Evolutionary conservation across 2,888 invertebrate genomes (phyloP), one percentile per base, ranked within the genome.

Genomic region (Panzeria rudis): DNA sequence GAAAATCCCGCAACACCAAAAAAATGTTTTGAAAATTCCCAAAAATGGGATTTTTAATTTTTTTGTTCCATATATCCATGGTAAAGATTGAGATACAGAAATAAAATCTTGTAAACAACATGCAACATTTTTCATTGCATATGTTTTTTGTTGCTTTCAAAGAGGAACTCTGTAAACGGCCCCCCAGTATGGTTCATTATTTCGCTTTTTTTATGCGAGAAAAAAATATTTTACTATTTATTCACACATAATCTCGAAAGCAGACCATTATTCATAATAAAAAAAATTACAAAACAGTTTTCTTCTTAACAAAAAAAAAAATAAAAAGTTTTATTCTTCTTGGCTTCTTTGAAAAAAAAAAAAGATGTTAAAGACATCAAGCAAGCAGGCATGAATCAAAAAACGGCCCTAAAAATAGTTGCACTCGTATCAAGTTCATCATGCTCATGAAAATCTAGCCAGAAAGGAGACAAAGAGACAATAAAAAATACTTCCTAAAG

Each of bases 391-490:
- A 62, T 77, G 47, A 59, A 59, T 35, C n/a, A 68, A 56, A 68
- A 77, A 25, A 32, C 9, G 2, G 61, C 23, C 20, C 68, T 78
- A 69, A 59, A 78, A 78, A 69, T 78, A 69, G 47, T 68, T 20
- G 25, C 23, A 71, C 13, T 62, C 62, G 38, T 66, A 80, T 59
- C 73, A 71, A 78, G 78, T 78, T 78, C 69, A 62, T 66, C 68
- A 77, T 73, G 76, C 80, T 73, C 77, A 84, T 81, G 77, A 76
- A 78, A 71, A 84, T 84, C 77, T 52, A 77, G 80, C 72, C 71
- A 62, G 47, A 61, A 81, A 62, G 72, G 64, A 83, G 77, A 81
- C 76, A 81, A 77, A 80, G n/a, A 29, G 72, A 47, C 72, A 66
- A 47, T 17, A 72, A 41, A n/a, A 77, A 76, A 44, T 25, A 64